These are phyloP conservation scores for Alces alces DNA, from an alignment of 2,113 vertebrate genomes.

Conservation along the genomic window DNA sequence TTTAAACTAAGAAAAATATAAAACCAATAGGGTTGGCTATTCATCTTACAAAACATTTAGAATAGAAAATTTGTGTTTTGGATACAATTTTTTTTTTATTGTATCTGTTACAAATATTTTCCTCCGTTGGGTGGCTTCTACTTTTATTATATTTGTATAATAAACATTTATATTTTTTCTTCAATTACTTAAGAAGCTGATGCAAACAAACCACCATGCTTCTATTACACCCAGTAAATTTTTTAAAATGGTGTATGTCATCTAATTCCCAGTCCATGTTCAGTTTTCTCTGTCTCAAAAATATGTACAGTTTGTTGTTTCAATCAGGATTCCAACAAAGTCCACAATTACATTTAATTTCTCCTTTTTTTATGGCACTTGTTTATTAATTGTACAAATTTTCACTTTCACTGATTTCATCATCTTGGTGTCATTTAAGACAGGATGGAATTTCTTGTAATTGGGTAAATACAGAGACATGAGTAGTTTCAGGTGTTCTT, in stretches of 20 bases:
- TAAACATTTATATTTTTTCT: background rate
- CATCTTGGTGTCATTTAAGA: background rate
- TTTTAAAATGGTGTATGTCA: background rate
- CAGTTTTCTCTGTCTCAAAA: conserved; percentile 1
- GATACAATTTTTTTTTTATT: background rate
- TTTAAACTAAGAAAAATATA: background rate
- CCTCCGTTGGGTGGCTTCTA: background rate
- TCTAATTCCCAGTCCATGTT: background rate
- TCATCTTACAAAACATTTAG: background rate
- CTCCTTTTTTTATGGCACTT: background rate
- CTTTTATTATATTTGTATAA: background rate
- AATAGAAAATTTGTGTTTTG: background rate
- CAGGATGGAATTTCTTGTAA: background rate
- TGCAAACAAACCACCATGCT: background rate
- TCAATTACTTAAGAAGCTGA: background rate
- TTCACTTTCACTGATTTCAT: background rate
- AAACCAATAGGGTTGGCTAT: background rate
- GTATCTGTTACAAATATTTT: background rate
- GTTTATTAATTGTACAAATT: background rate
- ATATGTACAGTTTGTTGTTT: background rate
- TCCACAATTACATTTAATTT: background rate
- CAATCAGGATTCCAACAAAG: background rate
- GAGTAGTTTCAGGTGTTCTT: background rate
- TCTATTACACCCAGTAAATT: background rate
- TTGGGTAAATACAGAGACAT: background rate